Evolutionary conservation across 2,113 vertebrate genomes (phyloP), one percentile per base, ranked within the genome.

Genomic region (Toxotes chatareus): DNA sequence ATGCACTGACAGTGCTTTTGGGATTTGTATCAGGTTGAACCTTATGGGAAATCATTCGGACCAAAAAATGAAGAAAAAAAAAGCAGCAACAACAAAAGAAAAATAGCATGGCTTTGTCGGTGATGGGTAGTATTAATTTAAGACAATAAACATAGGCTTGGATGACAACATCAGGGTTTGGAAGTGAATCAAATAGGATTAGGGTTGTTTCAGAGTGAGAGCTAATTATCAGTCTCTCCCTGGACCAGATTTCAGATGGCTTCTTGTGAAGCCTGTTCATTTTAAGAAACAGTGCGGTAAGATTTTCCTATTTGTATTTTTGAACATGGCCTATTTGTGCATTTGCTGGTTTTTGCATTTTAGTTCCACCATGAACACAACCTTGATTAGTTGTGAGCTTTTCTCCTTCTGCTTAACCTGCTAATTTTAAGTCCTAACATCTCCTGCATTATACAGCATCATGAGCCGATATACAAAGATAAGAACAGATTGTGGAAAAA

Each of bases 331-430:
- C 79, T 64, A 76, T 59, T 91, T 91, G 72, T 81, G 34, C 51
- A 76, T 85, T 78, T 88, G 64, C 73, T 85, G 70, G 82, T 83
- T 79, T 71, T 76, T 65, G 59, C 64, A 82, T 80, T 89, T 83
- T 73, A 61, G 11, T 61, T 84, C 64, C 47, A 86, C 70, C 63
- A 73, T 62, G 40, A 83, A 68, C 56, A 70, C 82, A 85, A 82
- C 75, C 73, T 75, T 78, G 60, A 81, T 79, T 82, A 79, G 64
- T 81, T 85, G 72, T 69, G 23, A 57, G 60, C 14, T 65, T 17
- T 63, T 32, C 36, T 59, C 23, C 23, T 60, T 34, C 36, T 63
- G 2, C 23, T 63, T 80, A 64, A 77, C 32, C 60, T 77, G 72
- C 60, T 70, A 40, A 74, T 78, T 64, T 38, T 8, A 51, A 40